Evolutionary conservation across 2,888 invertebrate genomes (phyloP).

Genomic region (Dryobotodes eremita): DNA sequence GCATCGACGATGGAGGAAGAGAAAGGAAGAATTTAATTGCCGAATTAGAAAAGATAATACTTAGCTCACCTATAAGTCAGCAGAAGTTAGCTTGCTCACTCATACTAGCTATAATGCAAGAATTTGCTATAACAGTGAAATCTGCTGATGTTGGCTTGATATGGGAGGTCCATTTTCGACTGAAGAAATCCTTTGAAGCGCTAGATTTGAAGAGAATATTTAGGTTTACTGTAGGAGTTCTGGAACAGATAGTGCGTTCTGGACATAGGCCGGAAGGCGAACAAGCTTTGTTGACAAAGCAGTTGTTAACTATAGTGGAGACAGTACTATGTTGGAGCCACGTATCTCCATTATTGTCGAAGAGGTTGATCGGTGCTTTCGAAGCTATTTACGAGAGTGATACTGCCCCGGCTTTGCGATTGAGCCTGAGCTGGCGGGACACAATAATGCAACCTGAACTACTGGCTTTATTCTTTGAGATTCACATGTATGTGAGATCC

Average conservation of each 20-base stretch:
- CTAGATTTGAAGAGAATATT: constrained; percentile 95
- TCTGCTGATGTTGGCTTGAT: constrained; percentile 96
- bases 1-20: constrained; percentile 93
- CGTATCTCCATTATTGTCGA: constrained; percentile 92
- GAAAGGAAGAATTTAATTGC: constrained; percentile 93
- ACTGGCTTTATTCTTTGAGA: constrained; percentile 94
- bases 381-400: constrained; percentile 93
- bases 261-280: constrained; percentile 89
- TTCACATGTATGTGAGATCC: constrained; percentile 95
- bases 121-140: constrained; percentile 96
- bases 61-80: constrained; percentile 94
- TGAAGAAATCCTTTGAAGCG: constrained; percentile 96
- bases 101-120: constrained; percentile 95
- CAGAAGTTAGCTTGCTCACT: constrained; percentile 96
- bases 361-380: constrained; percentile 93
- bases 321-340: constrained; percentile 96
- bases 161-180: constrained; percentile 96
- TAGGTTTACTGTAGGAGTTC: constrained; percentile 86
- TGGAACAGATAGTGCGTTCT: constrained; percentile 85
- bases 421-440: constrained; percentile 93
- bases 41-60: constrained; percentile 94
- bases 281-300: constrained; percentile 91
- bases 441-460: constrained; percentile 94
- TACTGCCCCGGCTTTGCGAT: constrained; percentile 92
- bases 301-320: constrained; percentile 94